These are phyloP conservation scores for Chromobotia macracanthus DNA, from an alignment of 2,797 vertebrate species.

Conservation along the genomic window DNA sequence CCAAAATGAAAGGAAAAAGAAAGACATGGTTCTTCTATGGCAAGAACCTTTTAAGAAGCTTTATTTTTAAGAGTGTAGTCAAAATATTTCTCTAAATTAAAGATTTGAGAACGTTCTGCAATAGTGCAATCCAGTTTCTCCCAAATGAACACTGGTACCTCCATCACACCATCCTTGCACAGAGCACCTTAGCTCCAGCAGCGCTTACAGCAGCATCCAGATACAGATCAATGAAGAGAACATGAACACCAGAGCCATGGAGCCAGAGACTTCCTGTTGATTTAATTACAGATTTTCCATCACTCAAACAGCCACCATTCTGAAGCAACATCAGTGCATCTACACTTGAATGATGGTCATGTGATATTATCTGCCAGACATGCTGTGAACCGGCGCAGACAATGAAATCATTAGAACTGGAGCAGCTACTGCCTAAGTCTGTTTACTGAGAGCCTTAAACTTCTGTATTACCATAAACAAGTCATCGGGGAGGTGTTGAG, in stretches of 20 bases:
- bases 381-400: slow-evolving; percentile 15
- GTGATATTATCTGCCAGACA: slow-evolving; percentile 39
- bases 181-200: slow-evolving; percentile 36
- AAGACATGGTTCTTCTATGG: no score
- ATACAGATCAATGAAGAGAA: slow-evolving; percentile 73
- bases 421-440: background rate
- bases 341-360: slow-evolving; percentile 46
- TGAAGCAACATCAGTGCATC: slow-evolving; percentile 41
- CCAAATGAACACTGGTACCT: slow-evolving; percentile 1
- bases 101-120: no score
- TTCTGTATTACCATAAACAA: slow-evolving; percentile 50
- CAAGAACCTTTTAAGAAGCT: no score
- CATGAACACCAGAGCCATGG: slow-evolving; percentile 65
- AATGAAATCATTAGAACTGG: slow-evolving; percentile 24
- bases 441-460: slow-evolving; percentile 38
- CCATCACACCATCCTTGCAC: slow-evolving; percentile 2
- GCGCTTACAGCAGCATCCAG: slow-evolving; percentile 49
- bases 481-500: slow-evolving; percentile 53
- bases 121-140: background rate
- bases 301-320: slow-evolving; percentile 64
- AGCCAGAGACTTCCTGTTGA: slow-evolving; percentile 73
- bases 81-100: no score
- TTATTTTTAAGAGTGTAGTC: no score
- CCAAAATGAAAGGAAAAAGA: no score
- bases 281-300: slow-evolving; percentile 72